phyloP scores from a whole-genome alignment of 1,140 invertebrate genomes.

The Apis cerana region DNA sequence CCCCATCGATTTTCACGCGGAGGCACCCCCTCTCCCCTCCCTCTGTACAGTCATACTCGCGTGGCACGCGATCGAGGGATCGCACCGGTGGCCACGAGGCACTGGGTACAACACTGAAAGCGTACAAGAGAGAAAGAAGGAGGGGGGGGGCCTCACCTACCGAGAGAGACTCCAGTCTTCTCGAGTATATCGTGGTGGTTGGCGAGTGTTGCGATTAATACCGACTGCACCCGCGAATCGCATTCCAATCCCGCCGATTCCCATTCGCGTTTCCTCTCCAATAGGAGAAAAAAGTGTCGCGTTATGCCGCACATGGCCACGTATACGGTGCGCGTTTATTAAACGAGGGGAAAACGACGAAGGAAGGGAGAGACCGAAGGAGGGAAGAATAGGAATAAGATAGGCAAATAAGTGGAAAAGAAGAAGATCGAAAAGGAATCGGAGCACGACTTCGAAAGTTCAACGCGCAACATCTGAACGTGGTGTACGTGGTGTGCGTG shows the following conservation, averaged over 20 bases:
- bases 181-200: conserved; percentile 71
- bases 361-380: too few relatives aligned
- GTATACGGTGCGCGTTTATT: neutral
- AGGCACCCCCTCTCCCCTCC: neutral
- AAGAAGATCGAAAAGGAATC: too few relatives aligned
- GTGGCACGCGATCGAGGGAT: neutral
- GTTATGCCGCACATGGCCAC: neutral
- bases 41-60: neutral
- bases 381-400: too few relatives aligned
- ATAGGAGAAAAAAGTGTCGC: too few relatives aligned
- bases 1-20: conserved; percentile 10
- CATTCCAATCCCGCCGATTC: conserved; percentile 58
- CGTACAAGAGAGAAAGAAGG: conserved; percentile 62
- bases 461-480: too few relatives aligned
- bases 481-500: too few relatives aligned
- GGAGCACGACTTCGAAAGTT: neutral
- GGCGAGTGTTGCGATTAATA: conserved; percentile 69
- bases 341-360: neutral
- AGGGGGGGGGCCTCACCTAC: conserved; percentile 71
- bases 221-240: conserved; percentile 63
- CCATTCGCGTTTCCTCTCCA: conserved; percentile 12
- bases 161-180: conserved; percentile 75
- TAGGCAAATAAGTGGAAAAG: too few relatives aligned
- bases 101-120: conserved; percentile 56
- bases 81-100: conserved; percentile 3